A percentile compares a stretch with the other conserved stretches of the same genome.
phyloP scores from a whole-genome alignment of 1,140 invertebrate genomes.

The Potamilus streckersoni region DNA sequence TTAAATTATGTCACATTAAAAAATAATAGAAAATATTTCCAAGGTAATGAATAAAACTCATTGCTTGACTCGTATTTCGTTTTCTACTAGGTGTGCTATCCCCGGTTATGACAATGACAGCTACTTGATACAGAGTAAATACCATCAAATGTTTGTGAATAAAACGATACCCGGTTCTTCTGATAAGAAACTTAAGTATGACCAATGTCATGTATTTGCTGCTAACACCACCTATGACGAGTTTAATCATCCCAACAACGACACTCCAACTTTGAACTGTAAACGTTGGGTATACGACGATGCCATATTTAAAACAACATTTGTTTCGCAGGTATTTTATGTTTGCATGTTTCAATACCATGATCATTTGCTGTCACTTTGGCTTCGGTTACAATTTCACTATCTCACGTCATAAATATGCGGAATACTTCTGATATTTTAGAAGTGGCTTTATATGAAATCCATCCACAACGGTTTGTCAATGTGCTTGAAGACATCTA shows the following conservation, averaged over 20 bases:
- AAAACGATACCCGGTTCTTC: conserved; percentile 18
- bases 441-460: no score
- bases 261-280: neutral
- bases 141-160: conserved; percentile 27
- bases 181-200: conserved; percentile 9
- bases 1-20: no score
- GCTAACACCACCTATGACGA: conserved; percentile 4
- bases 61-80: no score
- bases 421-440: no score
- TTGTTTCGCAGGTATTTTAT: conserved; percentile 23
- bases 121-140: conserved; percentile 21
- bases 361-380: no score
- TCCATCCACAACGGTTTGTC: no score
- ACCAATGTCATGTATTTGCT: conserved; percentile 16
- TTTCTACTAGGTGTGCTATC: neutral
- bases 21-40: no score
- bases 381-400: no score
- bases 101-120: conserved; percentile 30
- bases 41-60: no score
- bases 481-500: no score
- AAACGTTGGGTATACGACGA: conserved; percentile 30
- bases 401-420: no score
- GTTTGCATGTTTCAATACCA: neutral
- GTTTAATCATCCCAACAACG: conserved; percentile 16
- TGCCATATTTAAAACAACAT: conserved; percentile 26